Evolutionary conservation across 2,888 invertebrate genomes (phyloP), one percentile per base, ranked within the genome.

Genomic region (Sthenelais limicola): DNA sequence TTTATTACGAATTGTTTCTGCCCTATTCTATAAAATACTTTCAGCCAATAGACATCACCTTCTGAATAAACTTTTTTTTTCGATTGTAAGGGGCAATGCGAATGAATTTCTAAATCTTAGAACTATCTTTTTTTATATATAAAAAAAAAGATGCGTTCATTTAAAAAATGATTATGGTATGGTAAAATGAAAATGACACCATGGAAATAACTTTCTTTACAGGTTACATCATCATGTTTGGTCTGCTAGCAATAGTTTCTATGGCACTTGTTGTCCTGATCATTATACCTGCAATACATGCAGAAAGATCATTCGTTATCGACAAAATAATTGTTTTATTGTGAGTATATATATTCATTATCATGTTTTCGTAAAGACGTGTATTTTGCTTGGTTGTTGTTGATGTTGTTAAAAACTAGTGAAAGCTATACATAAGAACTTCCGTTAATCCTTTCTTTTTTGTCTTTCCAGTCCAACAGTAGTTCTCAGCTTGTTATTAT

Each of bases 391-490:
- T n/a, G n/a, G n/a, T n/a, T n/a, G n/a, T n/a, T n/a, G n/a, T n/a
- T n/a, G n/a, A n/a, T n/a, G n/a, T n/a, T n/a, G n/a, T n/a, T n/a
- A n/a, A n/a, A n/a, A n/a, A n/a, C n/a, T n/a, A n/a, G n/a, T n/a
- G n/a, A n/a, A n/a, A n/a, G n/a, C 54, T 54, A 54, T 56, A 56
- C 4, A 30, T 5, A 54, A 30, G 26, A 54, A 30, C 15, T 52
- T 3, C 3, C 21, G 24, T 4, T 52, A 28, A 28, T 15, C 26
- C 24, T 15, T 28, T 24, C n/a, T 7, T 68, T 35, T 30, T 49
- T 48, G 4, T 32, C 18, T n/a, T 33, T 68, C n/a, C 52, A 68
- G 68, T 32, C 49, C 68, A 4, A 51, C 68, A 1, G 51, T 43
- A 33, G 33, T 32, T 5, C 24, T 28, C 4, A 21, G 49, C 1